These are phyloP conservation scores for Digitonthophagus gazella DNA, from an alignment of 2,888 invertebrate genomes.

Conservation along the genomic window DNA sequence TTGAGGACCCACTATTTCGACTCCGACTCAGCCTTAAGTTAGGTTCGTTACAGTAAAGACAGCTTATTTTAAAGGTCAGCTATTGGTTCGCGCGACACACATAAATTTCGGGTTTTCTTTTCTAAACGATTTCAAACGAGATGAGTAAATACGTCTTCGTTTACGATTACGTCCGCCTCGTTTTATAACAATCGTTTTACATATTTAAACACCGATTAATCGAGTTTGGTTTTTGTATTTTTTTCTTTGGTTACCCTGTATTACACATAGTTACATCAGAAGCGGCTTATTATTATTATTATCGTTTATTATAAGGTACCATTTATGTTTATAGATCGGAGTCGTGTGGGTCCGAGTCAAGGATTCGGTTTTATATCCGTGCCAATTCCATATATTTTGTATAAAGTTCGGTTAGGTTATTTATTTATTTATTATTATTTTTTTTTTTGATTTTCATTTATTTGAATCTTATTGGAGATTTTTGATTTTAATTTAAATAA, in stretches of 20 bases:
- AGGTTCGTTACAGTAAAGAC: neutral
- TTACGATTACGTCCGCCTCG: neutral
- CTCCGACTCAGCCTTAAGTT: neutral
- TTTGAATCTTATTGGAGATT: neutral
- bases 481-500: too few species aligned
- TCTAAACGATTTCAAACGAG: too few species aligned
- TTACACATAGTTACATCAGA: neutral
- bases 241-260: neutral
- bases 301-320: neutral
- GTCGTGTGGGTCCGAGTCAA: neutral
- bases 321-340: neutral
- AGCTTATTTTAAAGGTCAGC: neutral
- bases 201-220: neutral
- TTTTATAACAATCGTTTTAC: neutral
- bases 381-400: neutral
- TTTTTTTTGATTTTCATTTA: too few species aligned
- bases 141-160: too few species aligned
- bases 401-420: neutral
- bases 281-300: neutral
- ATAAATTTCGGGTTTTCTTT: too few species aligned
- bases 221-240: neutral
- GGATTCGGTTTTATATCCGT: neutral
- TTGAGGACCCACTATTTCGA: neutral
- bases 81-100: neutral
- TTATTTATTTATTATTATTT: neutral